Base-by-base conservation (phyloP, 2,888 invertebrate genomes). In the Perdita meconis region DNA sequence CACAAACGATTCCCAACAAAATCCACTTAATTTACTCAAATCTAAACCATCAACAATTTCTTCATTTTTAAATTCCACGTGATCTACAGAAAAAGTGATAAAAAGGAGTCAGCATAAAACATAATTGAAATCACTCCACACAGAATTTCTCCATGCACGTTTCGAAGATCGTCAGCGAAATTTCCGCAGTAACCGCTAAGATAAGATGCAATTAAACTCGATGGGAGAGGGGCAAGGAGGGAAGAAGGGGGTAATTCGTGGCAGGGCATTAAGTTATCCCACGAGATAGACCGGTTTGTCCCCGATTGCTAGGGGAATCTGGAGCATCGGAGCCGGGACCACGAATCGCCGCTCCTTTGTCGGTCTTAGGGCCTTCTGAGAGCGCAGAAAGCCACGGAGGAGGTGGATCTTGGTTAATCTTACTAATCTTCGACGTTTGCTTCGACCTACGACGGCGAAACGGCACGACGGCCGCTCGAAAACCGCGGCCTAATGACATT, bases 331-430 rank as follows among this genome's bases (percentile, higher is more conserved):
- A 71, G 68, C 73, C 63, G 24, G 60, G 56, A 19, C 67, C 78
- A 61, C 53, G 79, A 73, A 71, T 69, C 55, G 67, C 47, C 16
- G 8, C 38, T 78, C 72, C 74, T 84, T 85, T 78, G 78, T 69
- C 59, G 56, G 56, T 77, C 63, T 66, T 61, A 34, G 75, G 65
- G 26, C 73, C 60, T 72, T 56, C 68, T 64, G 61, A 53, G 61
- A 40, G 60, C 57, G 24, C 69, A 24, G 60, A 68, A 73, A 65
- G 47, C 69, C 67, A 66, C 60, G 59, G 64, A 63, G 67, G 74
- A 84, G 74, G 72, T 69, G 84, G 81, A 86, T 84, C 78, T 83
- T 82, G 75, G 80, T 85, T 89, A 87, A 88, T 89, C 87, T 88
- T 83, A 86, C 84, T 87, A 86, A 89, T 88, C 84, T 88, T 84